Evolutionary conservation across 2,797 vertebrate species (phyloP).

Genomic region (Spea hammondii): DNA sequence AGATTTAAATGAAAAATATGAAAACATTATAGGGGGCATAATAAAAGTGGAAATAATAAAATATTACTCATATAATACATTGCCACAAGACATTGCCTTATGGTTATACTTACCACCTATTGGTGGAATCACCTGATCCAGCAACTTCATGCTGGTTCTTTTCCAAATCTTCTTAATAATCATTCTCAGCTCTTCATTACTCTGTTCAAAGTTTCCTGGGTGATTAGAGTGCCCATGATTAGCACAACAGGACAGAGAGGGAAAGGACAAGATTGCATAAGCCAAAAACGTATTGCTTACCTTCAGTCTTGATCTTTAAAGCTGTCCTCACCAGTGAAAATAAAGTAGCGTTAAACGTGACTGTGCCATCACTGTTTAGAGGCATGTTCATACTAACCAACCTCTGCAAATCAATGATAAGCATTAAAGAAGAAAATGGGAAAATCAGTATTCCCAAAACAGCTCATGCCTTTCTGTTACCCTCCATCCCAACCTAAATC

Average conservation of each 20-base stretch:
- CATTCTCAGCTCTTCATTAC: slow-evolving; percentile 92
- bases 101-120: slow-evolving; percentile 80
- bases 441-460: neutral
- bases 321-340: slow-evolving; percentile 95
- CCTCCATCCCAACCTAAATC: neutral
- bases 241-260: neutral
- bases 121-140: slow-evolving; percentile 97
- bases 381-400: slow-evolving; percentile 99
- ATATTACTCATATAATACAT: too few relatives aligned
- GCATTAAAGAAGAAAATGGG: neutral
- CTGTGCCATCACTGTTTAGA: slow-evolving; percentile 93
- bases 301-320: slow-evolving; percentile 98
- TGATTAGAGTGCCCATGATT: neutral
- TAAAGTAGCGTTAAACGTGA: slow-evolving; percentile 96
- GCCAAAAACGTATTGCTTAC: slow-evolving; percentile 62
- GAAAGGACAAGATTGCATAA: neutral
- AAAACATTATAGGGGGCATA: neutral
- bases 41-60: neutral
- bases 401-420: slow-evolving; percentile 67
- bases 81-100: neutral
- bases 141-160: slow-evolving; percentile 96
- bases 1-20: neutral
- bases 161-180: slow-evolving; percentile 99
- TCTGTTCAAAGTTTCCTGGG: slow-evolving; percentile 92
- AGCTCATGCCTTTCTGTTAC: neutral